A percentile compares a stretch with the other conserved stretches of the same genome.
phyloP scores from a whole-genome alignment of 2,888 invertebrate genomes.

The Chouioia cunea region DNA sequence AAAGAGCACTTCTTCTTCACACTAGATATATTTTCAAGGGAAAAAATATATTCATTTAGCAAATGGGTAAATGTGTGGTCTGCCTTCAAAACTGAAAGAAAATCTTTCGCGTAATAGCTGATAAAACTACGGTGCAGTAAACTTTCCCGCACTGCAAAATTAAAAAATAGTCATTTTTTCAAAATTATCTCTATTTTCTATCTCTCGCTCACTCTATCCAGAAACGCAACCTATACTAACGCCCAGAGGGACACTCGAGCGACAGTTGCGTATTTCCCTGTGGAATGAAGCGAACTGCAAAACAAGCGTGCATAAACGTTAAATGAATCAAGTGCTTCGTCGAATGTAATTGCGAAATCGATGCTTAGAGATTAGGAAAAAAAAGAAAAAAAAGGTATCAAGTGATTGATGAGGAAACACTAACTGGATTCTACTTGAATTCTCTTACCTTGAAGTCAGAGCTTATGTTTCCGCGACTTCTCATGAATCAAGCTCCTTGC shows the following conservation, averaged over 20 bases:
- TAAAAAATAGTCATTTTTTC: background rate
- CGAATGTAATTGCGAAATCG: background rate
- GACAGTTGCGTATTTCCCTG: conserved; percentile 21
- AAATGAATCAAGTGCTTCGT: conserved; percentile 19
- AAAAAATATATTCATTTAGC: no score
- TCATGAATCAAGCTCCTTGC: conserved; percentile 24
- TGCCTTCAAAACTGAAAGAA: no score
- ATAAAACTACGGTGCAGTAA: no score
- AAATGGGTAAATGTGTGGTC: no score
- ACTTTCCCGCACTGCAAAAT: background rate
- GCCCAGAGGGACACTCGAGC: background rate
- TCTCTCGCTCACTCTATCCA: background rate
- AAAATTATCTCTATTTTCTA: background rate
- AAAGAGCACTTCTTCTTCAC: no score
- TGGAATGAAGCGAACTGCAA: conserved; percentile 3
- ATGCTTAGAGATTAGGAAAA: background rate
- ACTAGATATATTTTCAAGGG: no score
- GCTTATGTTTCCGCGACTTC: conserved; percentile 32
- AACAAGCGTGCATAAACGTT: conserved; percentile 14
- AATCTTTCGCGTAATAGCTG: no score
- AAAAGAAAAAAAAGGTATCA: background rate
- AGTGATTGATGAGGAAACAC: conserved; percentile 29
- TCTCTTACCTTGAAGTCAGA: conserved; percentile 24
- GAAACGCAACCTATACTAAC: background rate
- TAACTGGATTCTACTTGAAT: conserved; percentile 18